A percentile compares a stretch with the other conserved stretches of the same genome.
phyloP scores from a whole-genome alignment of 2,797 vertebrate species.

The Falco cherrug region DNA sequence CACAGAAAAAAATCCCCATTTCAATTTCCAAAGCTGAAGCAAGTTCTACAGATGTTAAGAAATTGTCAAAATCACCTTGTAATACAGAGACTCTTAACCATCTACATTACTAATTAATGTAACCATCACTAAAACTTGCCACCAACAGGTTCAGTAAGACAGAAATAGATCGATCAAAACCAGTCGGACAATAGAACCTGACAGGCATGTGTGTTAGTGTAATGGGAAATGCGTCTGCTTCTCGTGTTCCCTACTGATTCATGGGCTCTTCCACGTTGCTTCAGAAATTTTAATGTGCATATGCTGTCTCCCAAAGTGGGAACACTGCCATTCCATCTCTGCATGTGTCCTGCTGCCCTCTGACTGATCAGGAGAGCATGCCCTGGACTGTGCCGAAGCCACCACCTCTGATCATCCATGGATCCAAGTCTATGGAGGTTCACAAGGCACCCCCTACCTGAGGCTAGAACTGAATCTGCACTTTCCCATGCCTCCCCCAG shows the following conservation, averaged over 20 bases:
- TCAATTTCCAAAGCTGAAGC: slow-evolving; percentile 19
- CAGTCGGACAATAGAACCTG: background rate
- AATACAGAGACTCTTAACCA: background rate
- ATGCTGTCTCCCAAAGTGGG: background rate
- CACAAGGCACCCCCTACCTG: background rate
- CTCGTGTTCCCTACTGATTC: background rate
- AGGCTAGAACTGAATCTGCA: background rate
- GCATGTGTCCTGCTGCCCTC: accelerated
- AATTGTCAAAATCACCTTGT: background rate
- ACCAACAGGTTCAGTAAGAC: background rate
- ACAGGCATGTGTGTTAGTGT: background rate
- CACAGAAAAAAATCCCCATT: slow-evolving; percentile 22
- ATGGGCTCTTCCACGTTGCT: background rate
- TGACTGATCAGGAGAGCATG: accelerated
- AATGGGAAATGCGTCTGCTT: background rate
- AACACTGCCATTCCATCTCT: background rate
- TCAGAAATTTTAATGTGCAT: background rate
- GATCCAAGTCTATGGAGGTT: background rate
- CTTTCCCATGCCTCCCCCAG: background rate
- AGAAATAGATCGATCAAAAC: background rate
- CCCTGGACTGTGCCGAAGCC: background rate
- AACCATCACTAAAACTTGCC: background rate
- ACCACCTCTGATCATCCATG: background rate
- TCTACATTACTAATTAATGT: background rate
- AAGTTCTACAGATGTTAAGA: slow-evolving; percentile 20